Evolutionary conservation across 2,113 vertebrate species (phyloP).

Genomic region (Hiodon alosoides): DNA sequence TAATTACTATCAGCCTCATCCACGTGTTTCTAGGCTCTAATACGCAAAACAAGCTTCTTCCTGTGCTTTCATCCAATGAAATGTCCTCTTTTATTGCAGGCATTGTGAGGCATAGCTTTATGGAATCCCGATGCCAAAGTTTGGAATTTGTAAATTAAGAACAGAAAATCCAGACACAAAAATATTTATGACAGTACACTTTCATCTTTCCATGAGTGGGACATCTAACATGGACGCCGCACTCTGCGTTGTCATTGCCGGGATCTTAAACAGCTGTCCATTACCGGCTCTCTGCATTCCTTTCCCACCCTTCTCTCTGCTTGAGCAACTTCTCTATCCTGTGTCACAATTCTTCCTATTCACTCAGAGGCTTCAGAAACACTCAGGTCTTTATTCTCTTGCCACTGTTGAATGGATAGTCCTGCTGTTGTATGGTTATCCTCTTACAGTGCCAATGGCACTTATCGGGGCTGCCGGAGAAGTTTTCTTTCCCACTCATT

Average conservation of each 20-base stretch:
- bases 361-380: too few relatives aligned
- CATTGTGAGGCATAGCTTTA: background rate
- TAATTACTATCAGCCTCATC: conserved; percentile 18
- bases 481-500: too few relatives aligned
- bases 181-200: background rate
- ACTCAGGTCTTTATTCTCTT: too few relatives aligned
- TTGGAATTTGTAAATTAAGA: background rate
- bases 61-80: background rate
- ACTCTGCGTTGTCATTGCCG: background rate
- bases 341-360: background rate
- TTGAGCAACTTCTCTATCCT: background rate
- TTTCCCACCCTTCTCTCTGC: background rate
- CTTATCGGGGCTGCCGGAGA: too few relatives aligned
- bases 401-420: too few relatives aligned
- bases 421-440: too few relatives aligned
- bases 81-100: background rate
- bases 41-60: conserved; percentile 3
- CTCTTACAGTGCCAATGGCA: too few relatives aligned
- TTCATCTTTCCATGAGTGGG: too few relatives aligned
- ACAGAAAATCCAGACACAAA: background rate
- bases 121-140: background rate
- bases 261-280: background rate
- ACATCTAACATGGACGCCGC: background rate
- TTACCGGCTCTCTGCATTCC: background rate
- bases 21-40: background rate